phyloP scores from a whole-genome alignment of 2,888 invertebrate species.

The Periphyllus acericola region DNA sequence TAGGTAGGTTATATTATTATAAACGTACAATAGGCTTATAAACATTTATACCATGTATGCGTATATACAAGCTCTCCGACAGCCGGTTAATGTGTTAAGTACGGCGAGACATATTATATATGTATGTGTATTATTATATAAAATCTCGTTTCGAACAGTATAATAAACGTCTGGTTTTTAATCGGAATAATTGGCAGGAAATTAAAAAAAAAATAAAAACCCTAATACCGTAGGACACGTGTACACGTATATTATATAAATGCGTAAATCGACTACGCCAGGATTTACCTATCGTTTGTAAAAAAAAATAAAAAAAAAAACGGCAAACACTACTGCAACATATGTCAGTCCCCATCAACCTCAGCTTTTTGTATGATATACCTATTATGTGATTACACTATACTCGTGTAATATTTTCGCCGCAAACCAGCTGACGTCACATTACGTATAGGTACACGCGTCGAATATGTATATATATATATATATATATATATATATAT shows the following conservation, averaged over 20 bases:
- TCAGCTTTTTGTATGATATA: neutral
- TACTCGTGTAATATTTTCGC: too few relatives aligned
- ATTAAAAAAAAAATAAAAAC: conserved; percentile 24
- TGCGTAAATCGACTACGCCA: too few relatives aligned
- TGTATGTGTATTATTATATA: neutral
- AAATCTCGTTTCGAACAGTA: conserved; percentile 11
- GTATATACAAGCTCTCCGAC: neutral
- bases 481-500: too few relatives aligned
- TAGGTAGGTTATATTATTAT: neutral
- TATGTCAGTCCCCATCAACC: conserved; percentile 13
- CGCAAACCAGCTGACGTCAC: too few relatives aligned
- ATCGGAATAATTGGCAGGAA: conserved; percentile 44
- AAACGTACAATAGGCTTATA: too few relatives aligned
- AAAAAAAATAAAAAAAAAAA: neutral
- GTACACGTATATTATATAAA: neutral
- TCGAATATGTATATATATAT: too few relatives aligned
- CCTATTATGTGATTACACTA: neutral
- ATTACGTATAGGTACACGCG: too few relatives aligned
- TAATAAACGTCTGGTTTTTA: conserved; percentile 5
- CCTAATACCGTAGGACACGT: neutral
- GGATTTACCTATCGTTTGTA: neutral
- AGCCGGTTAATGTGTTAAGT: neutral
- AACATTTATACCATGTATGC: neutral
- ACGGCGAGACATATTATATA: neutral
- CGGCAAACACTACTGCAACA: neutral